phyloP scores from a whole-genome alignment of 1,140 invertebrate species.

The Drosophila equinoxialis region DNA sequence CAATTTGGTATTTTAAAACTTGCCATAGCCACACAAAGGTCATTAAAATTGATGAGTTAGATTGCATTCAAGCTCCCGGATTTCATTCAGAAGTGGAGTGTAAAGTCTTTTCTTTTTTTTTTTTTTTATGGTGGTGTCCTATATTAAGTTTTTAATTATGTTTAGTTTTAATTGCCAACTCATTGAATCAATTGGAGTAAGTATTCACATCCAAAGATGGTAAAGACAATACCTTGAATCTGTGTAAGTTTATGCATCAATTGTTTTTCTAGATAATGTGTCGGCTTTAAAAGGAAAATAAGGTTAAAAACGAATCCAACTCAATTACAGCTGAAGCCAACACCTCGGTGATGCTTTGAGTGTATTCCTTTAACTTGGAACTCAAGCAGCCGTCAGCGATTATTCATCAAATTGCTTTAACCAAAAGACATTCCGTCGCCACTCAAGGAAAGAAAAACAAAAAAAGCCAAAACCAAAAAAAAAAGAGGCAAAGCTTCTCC shows the following conservation, averaged over 20 bases:
- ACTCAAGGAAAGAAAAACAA: constrained; percentile 27
- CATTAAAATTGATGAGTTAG: too few relatives aligned
- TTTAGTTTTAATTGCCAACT: too few relatives aligned
- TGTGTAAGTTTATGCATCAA: background rate
- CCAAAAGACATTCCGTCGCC: constrained; percentile 58
- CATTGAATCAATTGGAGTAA: too few relatives aligned
- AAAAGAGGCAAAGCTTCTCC: constrained; percentile 8
- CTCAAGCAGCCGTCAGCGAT: constrained; percentile 57
- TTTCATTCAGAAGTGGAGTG: too few relatives aligned
- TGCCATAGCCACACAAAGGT: too few relatives aligned
- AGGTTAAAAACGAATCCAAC: constrained; percentile 19
- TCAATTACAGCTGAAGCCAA: constrained; percentile 45
- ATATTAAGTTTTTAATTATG: too few relatives aligned
- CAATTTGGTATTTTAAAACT: too few relatives aligned
- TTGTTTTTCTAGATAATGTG: constrained; percentile 5
- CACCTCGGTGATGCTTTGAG: constrained; percentile 47
- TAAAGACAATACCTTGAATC: background rate
- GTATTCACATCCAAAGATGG: background rate
- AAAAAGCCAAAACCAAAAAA: background rate
- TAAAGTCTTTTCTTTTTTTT: too few relatives aligned
- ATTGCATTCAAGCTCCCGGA: too few relatives aligned
- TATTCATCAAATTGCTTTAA: constrained; percentile 58
- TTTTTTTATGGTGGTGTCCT: too few relatives aligned
- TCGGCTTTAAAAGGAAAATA: constrained; percentile 1
- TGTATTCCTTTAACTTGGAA: constrained; percentile 34